Evolutionary conservation across 2,113 vertebrate species (phyloP).

Genomic region (Urocitellus parryii): DNA sequence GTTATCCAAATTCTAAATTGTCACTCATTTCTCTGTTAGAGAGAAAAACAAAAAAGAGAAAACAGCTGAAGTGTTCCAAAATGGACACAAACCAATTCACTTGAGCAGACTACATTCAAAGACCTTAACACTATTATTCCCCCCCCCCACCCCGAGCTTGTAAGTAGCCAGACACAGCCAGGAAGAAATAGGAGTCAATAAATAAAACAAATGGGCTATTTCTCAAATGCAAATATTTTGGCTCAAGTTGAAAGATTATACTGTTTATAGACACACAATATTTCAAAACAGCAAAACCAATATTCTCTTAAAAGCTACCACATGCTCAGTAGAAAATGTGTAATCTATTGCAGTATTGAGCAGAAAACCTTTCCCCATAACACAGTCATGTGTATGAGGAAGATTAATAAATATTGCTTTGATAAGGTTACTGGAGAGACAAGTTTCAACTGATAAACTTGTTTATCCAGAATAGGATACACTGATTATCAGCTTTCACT

Average conservation of each 20-base stretch:
- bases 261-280: conserved; percentile 68
- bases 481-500: conserved; percentile 51
- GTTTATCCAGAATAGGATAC: conserved; percentile 45
- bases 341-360: conserved; percentile 61
- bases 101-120: neutral
- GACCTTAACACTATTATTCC: neutral
- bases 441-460: conserved; percentile 50
- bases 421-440: conserved; percentile 46
- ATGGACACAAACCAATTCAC: neutral
- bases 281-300: conserved; percentile 71
- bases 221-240: conserved; percentile 75
- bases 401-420: conserved; percentile 57
- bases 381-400: neutral
- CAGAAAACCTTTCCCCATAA: conserved; percentile 64
- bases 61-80: neutral
- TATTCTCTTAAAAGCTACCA: conserved; percentile 71
- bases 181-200: conserved; percentile 47
- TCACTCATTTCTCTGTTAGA: neutral
- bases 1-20: conserved; percentile 37
- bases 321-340: conserved; percentile 64
- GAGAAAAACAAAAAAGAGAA: neutral
- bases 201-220: conserved; percentile 64
- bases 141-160: neutral
- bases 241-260: conserved; percentile 63
- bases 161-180: neutral